Percentiles rank a stretch among this genome's conserved stretches.
Conservation (phyloP, 2,888 invertebrate genomes). For the Perizoma affinitatum region DNA sequence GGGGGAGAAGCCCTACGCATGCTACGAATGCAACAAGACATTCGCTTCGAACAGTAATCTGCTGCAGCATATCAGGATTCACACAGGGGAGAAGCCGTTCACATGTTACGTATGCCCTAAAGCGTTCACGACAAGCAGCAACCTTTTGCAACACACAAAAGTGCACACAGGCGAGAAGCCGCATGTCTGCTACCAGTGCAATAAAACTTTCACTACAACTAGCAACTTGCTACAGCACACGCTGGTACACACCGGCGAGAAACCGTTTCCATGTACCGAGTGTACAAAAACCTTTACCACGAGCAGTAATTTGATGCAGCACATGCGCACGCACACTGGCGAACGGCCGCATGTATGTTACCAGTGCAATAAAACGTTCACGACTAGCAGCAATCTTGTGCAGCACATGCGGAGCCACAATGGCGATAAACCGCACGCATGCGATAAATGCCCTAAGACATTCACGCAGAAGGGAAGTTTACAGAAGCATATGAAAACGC, state of each 20-base stretch:
- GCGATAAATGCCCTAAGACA: constrained; percentile 22
- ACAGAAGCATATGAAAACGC: constrained; percentile 22
- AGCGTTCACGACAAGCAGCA: constrained; percentile 19
- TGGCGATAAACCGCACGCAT: constrained; percentile 14
- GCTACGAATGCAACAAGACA: constrained; percentile 12
- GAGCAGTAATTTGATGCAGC: constrained; percentile 15
- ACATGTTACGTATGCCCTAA: constrained; percentile 10
- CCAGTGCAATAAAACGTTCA: constrained; percentile 19
- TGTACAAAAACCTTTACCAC: constrained; percentile 12
- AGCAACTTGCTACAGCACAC: constrained; percentile 21
- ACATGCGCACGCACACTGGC: constrained; percentile 20
- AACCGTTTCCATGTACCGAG: constrained; percentile 8
- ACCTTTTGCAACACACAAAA: constrained; percentile 19
- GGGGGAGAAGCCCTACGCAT: constrained; percentile 9
- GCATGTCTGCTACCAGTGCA: constrained; percentile 15
- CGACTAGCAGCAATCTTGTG: constrained; percentile 19
- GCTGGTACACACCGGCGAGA: constrained; percentile 13
- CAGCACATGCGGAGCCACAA: constrained; percentile 20
- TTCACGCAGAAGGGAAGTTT: constrained; percentile 23
- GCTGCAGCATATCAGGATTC: constrained; percentile 13
- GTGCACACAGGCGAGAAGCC: constrained; percentile 25
- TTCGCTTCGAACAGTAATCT: constrained; percentile 21
- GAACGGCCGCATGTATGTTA: constrained; percentile 21
- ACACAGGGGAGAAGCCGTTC: constrained; percentile 19
- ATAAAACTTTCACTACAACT: constrained; percentile 18